Conservation (phyloP, 2,888 invertebrate species). For the Adelphocoris suturalis region DNA sequence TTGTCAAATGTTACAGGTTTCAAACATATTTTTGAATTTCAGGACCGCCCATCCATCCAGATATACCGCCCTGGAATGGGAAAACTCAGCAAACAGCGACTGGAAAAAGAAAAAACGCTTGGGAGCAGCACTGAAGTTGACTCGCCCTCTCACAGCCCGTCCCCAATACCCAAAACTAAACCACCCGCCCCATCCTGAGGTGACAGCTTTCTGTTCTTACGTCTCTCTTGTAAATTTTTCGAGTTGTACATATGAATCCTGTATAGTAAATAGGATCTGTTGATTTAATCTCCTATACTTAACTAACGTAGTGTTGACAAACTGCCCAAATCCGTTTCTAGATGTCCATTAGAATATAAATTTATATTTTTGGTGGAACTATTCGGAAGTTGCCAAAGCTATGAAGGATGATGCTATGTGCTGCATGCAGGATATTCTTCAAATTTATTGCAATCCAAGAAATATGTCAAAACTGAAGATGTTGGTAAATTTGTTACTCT, state of each 20-base stretch:
- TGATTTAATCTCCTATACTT: no score
- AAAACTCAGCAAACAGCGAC: slow-evolving; percentile 85
- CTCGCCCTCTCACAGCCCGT: slow-evolving; percentile 76
- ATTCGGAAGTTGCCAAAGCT: no score
- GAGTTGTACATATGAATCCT: neutral
- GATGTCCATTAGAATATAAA: no score
- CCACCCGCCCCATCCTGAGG: slow-evolving; percentile 26
- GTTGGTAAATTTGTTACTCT: no score
- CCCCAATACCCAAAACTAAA: slow-evolving; percentile 72
- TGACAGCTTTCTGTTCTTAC: neutral
- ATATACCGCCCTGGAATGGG: slow-evolving; percentile 95
- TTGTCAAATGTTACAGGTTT: no score
- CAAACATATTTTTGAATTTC: slow-evolving; percentile 68
- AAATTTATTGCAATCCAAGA: no score
- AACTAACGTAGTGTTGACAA: no score
- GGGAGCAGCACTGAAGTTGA: slow-evolving; percentile 77
- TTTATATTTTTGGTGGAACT: no score
- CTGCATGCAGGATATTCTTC: no score
- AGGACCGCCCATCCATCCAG: slow-evolving; percentile 93
- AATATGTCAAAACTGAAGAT: no score
- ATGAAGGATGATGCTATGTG: no score
- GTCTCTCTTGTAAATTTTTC: slow-evolving; percentile 8
- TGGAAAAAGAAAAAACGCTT: slow-evolving; percentile 80
- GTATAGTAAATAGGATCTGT: neutral
- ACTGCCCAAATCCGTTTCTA: no score